Percentiles rank a stretch among this genome's conserved stretches.
These are phyloP conservation scores for Hoplodrina blanda DNA, from an alignment of 2,888 invertebrate genomes.

Conservation along the genomic window DNA sequence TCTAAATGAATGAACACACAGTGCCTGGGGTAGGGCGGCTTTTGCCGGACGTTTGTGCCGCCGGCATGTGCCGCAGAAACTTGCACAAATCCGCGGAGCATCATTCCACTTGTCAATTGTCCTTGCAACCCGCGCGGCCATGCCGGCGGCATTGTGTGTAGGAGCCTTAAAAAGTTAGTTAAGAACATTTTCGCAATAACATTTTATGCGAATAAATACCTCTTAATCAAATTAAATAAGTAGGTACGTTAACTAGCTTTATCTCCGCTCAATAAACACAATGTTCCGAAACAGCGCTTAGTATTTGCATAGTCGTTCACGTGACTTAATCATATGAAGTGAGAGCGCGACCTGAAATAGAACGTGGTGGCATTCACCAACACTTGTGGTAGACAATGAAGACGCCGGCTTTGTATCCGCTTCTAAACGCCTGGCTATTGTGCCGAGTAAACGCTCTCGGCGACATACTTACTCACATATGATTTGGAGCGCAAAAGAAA, in stretches of 20 bases:
- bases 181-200: too few species aligned
- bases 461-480: conserved; percentile 37
- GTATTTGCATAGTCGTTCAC: conserved; percentile 49
- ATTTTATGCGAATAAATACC: neutral
- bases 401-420: conserved; percentile 58
- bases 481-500: conserved; percentile 12
- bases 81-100: too few species aligned
- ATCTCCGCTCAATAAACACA: neutral
- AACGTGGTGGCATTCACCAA: conserved; percentile 37
- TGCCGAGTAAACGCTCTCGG: conserved; percentile 54
- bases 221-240: neutral
- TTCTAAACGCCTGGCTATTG: conserved; percentile 62
- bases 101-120: too few species aligned
- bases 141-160: too few species aligned
- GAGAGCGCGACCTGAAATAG: conserved; percentile 48
- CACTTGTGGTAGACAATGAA: conserved; percentile 61
- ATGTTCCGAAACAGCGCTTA: conserved; percentile 16
- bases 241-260: neutral
- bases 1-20: too few species aligned
- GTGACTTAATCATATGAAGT: conserved; percentile 47
- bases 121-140: too few species aligned
- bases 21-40: too few species aligned
- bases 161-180: too few species aligned
- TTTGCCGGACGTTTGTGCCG: too few species aligned
- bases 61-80: too few species aligned